Evolutionary conservation across 1,140 invertebrate genomes (phyloP).

Genomic region (Drosophila jambulina): DNA sequence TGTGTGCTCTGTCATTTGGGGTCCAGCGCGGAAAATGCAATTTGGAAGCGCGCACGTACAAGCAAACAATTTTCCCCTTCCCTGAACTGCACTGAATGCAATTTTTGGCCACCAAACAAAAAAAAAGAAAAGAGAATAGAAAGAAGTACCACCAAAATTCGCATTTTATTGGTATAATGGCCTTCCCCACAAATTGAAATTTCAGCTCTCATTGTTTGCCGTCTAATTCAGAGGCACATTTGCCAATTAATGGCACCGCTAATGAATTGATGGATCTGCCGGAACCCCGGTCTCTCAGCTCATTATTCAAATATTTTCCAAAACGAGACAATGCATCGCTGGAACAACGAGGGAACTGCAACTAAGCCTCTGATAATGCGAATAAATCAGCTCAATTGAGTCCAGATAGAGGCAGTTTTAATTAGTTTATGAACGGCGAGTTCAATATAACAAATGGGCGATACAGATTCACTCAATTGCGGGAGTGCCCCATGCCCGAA

Average conservation of each 20-base stretch:
- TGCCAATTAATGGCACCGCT: constrained; percentile 28
- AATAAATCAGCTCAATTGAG: constrained; percentile 6
- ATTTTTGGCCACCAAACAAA: background rate
- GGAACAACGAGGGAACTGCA: background rate
- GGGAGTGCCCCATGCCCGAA: constrained; percentile 5
- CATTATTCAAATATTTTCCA: constrained; percentile 7
- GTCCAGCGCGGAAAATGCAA: constrained; percentile 4
- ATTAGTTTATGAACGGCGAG: constrained; percentile 13
- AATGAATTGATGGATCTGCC: constrained; percentile 36
- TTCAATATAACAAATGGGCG: background rate
- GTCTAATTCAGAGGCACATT: constrained; percentile 4
- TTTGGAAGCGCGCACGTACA: constrained; percentile 13
- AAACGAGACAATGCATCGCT: constrained; percentile 2
- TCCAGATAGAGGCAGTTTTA: constrained; percentile 13
- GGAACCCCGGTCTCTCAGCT: background rate
- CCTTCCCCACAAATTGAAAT: constrained; percentile 21
- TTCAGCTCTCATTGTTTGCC: constrained; percentile 31
- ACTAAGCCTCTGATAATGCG: constrained; percentile 7
- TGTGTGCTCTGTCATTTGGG: constrained; percentile 16
- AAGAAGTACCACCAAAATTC: background rate
- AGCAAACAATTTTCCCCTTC: constrained; percentile 29
- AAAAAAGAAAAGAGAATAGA: background rate
- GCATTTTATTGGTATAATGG: constrained; percentile 11
- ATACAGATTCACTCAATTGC: constrained; percentile 5
- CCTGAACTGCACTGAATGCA: constrained; percentile 1